These are phyloP conservation scores for Notamacropus eugenii DNA, from an alignment of 2,797 vertebrate species.

Conservation along the genomic window DNA sequence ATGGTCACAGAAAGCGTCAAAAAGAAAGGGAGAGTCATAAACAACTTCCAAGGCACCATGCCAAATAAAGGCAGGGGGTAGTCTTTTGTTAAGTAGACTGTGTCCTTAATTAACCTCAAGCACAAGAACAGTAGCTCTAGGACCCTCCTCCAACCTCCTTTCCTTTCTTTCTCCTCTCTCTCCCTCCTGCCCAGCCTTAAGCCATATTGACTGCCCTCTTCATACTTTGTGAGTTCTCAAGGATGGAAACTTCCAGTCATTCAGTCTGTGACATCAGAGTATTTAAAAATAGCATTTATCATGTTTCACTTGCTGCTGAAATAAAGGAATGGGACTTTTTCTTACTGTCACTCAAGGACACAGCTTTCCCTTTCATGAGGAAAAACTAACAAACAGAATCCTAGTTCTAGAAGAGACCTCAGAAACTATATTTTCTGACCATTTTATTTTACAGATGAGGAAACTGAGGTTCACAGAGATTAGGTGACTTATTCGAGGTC, in stretches of 20 bases:
- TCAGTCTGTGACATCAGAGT: slow-evolving; percentile 30
- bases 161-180: not conserved
- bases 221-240: not conserved
- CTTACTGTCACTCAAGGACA: not conserved
- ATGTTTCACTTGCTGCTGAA: slow-evolving; percentile 60
- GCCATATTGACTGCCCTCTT: not conserved
- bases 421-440: not conserved
- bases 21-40: not conserved
- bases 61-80: not conserved
- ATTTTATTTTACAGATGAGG: not conserved
- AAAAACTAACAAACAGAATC: not conserved
- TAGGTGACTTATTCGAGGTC: not conserved
- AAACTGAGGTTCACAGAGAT: not conserved
- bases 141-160: not conserved
- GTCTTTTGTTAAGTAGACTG: not conserved
- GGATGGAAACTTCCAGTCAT: not conserved
- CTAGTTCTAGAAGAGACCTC: not conserved
- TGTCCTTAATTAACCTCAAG: not conserved
- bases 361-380: slow-evolving; percentile 35
- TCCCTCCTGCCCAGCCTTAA: not conserved
- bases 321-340: slow-evolving; percentile 46
- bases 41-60: not conserved
- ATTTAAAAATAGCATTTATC: slow-evolving; percentile 63
- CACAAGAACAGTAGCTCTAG: not conserved
- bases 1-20: not conserved